Conservation (phyloP, 2,888 invertebrate genomes). For the Tridacna crocea region DNA sequence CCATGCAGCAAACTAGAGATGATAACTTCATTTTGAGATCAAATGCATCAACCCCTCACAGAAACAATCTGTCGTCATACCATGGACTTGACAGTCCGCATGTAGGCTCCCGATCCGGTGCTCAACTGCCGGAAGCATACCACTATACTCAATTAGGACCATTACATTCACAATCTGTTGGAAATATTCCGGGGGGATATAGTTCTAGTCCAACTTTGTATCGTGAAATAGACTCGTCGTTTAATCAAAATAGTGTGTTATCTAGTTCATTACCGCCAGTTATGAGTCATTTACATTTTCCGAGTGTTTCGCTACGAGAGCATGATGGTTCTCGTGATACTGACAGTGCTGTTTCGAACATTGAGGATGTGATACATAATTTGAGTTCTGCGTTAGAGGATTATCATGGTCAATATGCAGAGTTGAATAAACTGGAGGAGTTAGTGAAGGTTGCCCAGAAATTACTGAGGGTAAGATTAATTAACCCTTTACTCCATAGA, state of each 20-base stretch:
- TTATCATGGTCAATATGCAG: constrained; percentile 84
- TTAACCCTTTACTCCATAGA: no score
- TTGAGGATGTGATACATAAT: constrained; percentile 82
- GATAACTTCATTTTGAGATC: constrained; percentile 75
- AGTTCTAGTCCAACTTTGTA: constrained; percentile 56
- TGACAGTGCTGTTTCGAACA: constrained; percentile 67
- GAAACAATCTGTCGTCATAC: constrained; percentile 45
- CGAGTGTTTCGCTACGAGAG: constrained; percentile 45
- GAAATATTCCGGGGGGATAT: constrained; percentile 49
- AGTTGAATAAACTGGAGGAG: constrained; percentile 84
- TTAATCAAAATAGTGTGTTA: constrained; percentile 53
- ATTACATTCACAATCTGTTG: constrained; percentile 46
- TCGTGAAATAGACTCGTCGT: constrained; percentile 33
- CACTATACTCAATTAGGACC: constrained; percentile 41
- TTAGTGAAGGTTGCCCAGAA: constrained; percentile 81
- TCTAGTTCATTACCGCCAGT: constrained; percentile 48
- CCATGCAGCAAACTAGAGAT: constrained; percentile 65
- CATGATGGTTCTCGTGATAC: constrained; percentile 6
- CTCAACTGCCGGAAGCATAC: constrained; percentile 53
- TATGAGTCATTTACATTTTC: constrained; percentile 61
- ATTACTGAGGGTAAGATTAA: constrained; percentile 80
- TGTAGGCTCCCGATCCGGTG: constrained; percentile 42
- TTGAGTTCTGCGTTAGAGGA: constrained; percentile 83
- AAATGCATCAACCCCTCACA: constrained; percentile 56
- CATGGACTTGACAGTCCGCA: constrained; percentile 62